Evolutionary conservation across 2,888 invertebrate species (phyloP).

Genomic region (Agrotis ipsilon): DNA sequence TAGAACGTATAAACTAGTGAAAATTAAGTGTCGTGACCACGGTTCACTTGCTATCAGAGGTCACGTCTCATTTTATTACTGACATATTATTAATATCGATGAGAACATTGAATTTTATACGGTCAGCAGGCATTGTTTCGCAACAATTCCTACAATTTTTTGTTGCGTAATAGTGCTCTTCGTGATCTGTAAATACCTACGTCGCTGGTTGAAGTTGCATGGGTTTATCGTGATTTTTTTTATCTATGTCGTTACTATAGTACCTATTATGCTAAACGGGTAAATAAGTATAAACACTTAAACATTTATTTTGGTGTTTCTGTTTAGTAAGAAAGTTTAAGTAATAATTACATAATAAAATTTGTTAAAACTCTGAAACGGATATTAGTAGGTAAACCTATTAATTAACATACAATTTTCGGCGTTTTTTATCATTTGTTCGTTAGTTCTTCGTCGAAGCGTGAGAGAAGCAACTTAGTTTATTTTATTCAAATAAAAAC

Average conservation of each 20-base stretch:
- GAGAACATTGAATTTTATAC: constrained; percentile 86
- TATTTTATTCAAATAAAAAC: constrained; percentile 23
- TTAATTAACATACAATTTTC: no score
- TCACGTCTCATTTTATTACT: constrained; percentile 88
- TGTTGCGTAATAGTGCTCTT: constrained; percentile 51
- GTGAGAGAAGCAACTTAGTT: background rate
- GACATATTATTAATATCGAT: constrained; percentile 88
- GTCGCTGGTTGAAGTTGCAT: constrained; percentile 56
- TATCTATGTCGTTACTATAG: constrained; percentile 56
- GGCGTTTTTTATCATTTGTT: no score
- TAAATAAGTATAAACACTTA: background rate
- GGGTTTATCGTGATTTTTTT: constrained; percentile 56
- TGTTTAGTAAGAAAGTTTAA: background rate
- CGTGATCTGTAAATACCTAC: constrained; percentile 55
- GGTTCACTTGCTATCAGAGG: constrained; percentile 86
- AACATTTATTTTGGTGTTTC: background rate
- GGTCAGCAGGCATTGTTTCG: constrained; percentile 80
- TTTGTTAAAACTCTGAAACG: no score
- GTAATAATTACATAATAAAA: no score
- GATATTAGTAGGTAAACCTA: no score
- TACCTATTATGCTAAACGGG: constrained; percentile 2
- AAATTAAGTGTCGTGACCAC: constrained; percentile 87
- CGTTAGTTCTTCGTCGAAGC: no score
- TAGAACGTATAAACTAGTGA: constrained; percentile 88
- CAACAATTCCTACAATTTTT: constrained; percentile 68